Percentiles rank a stretch among this genome's conserved stretches.
Conservation (phyloP, 2,797 vertebrate species). For the Coracias cyanogaster region DNA sequence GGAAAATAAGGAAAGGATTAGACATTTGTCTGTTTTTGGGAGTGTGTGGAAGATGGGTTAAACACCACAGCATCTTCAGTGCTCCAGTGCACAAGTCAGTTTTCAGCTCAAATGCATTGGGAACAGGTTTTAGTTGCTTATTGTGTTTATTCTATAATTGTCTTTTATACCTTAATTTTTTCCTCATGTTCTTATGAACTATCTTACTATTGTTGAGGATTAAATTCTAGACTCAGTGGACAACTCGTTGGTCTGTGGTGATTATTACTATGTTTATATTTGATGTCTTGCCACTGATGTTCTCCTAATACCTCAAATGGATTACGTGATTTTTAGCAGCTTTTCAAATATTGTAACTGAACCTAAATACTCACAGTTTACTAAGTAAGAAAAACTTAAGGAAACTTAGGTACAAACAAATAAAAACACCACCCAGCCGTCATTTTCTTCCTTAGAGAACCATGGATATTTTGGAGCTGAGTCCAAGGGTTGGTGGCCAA, state of each 20-base stretch:
- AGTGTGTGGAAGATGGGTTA: background rate
- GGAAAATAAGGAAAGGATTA: background rate
- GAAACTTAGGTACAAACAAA: background rate
- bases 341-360: background rate
- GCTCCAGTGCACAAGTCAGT: background rate
- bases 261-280: background rate
- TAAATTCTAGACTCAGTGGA: background rate
- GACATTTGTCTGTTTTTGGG: background rate
- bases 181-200: background rate
- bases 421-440: background rate
- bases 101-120: background rate
- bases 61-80: background rate
- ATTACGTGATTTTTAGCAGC: background rate
- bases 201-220: background rate
- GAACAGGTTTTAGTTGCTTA: background rate
- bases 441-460: background rate
- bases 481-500: background rate
- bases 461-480: background rate
- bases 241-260: background rate
- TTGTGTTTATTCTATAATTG: background rate
- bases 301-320: background rate
- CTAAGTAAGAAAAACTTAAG: background rate
- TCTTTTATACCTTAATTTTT: background rate
- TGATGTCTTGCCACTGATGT: background rate
- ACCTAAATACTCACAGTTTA: background rate